Conservation (phyloP, 2,888 invertebrate genomes). For the Aleiodes testaceus region DNA sequence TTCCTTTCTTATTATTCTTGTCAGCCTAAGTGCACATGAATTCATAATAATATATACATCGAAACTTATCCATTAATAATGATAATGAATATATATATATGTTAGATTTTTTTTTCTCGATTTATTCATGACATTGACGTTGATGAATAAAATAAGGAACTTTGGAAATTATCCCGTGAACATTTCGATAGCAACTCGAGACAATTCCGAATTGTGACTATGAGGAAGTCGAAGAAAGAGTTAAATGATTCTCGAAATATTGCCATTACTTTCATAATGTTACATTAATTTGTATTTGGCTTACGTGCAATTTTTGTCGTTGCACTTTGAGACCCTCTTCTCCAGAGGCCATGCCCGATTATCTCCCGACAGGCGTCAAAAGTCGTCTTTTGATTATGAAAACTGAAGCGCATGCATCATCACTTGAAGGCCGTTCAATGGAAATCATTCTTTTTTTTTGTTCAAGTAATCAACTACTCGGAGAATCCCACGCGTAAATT, state of each 20-base stretch:
- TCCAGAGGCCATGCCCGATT: slow-evolving; percentile 20
- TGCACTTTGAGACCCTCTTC: slow-evolving; percentile 22
- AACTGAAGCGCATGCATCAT: slow-evolving; percentile 25
- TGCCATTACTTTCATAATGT: not conserved
- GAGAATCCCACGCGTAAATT: no score
- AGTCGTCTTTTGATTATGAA: slow-evolving; percentile 14
- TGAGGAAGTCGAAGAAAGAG: no score
- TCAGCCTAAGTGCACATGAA: slow-evolving; percentile 29
- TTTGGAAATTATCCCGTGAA: no score
- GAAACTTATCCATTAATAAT: no score
- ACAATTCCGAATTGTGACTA: no score
- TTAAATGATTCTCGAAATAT: not conserved
- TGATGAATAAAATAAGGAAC: no score
- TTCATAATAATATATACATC: not conserved
- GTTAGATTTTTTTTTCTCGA: no score
- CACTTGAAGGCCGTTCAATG: slow-evolving; percentile 6
- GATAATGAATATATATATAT: no score
- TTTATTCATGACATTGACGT: no score
- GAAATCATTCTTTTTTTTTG: slow-evolving; percentile 2
- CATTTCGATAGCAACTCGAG: no score
- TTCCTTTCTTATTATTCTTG: slow-evolving; percentile 32
- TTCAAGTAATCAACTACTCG: no score
- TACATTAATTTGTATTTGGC: not conserved
- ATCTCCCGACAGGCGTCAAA: slow-evolving; percentile 29
- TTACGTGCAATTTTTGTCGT: slow-evolving; percentile 20